These are phyloP conservation scores for Falco naumanni DNA, from an alignment of 2,797 vertebrate genomes.

Conservation along the genomic window DNA sequence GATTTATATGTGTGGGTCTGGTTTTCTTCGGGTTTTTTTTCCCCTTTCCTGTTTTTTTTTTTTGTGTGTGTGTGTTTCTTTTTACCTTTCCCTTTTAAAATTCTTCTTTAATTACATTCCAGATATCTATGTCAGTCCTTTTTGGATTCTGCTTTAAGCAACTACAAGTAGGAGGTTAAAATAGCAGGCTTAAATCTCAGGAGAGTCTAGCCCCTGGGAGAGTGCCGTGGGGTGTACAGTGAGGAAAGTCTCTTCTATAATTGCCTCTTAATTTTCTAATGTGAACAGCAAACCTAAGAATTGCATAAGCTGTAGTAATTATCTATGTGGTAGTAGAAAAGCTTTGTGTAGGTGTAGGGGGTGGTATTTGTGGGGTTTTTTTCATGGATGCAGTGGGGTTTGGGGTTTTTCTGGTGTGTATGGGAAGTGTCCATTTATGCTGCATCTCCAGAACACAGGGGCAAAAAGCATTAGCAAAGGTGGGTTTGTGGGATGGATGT, in stretches of 20 bases:
- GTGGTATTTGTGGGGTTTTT: background rate
- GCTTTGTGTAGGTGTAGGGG: background rate
- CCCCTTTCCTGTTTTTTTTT: background rate
- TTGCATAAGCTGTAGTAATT: background rate
- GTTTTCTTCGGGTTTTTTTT: background rate
- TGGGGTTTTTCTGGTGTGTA: background rate
- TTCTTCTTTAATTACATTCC: background rate
- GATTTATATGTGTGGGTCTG: background rate
- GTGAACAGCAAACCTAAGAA: background rate
- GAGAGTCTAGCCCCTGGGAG: background rate
- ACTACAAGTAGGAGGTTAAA: background rate
- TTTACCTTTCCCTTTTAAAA: background rate
- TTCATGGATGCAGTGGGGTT: background rate
- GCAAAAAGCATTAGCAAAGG: background rate
- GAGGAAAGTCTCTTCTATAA: background rate
- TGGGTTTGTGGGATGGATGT: background rate
- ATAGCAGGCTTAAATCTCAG: accelerated
- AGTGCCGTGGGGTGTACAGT: background rate
- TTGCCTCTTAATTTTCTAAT: background rate
- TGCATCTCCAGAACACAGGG: background rate
- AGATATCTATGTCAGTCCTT: background rate
- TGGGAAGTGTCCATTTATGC: background rate
- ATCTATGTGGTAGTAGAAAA: background rate
- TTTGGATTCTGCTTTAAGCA: background rate
- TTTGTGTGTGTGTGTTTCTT: background rate